Evolutionary conservation across 2,113 vertebrate genomes (phyloP).

Genomic region (Gobius niger): DNA sequence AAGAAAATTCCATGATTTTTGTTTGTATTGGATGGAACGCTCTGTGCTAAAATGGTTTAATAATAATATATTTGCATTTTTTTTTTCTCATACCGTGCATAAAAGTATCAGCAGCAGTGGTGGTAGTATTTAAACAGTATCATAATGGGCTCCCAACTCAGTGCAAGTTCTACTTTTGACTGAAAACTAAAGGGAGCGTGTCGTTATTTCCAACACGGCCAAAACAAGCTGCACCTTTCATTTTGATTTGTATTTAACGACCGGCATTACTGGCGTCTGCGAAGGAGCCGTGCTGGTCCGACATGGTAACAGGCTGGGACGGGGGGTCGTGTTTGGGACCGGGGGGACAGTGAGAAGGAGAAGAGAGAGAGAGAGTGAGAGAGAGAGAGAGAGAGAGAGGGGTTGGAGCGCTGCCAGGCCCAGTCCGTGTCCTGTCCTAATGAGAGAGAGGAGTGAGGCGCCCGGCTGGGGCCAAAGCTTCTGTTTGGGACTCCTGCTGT

Average conservation of each 20-base stretch:
- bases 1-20: too few species aligned
- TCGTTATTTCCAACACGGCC: background rate
- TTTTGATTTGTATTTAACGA: conserved; percentile 18
- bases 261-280: conserved; percentile 28
- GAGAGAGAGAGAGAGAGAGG: background rate
- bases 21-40: too few species aligned
- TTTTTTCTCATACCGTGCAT: too few species aligned
- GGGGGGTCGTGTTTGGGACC: conserved; percentile 31
- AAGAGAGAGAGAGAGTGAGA: conserved; percentile 8
- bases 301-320: conserved; percentile 27
- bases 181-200: too few species aligned
- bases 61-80: too few species aligned
- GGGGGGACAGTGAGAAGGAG: conserved; percentile 36
- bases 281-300: conserved; percentile 30
- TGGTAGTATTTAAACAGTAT: too few species aligned
- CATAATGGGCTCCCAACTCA: too few species aligned
- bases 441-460: conserved; percentile 60
- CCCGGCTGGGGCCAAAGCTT: conserved; percentile 45
- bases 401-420: conserved; percentile 52
- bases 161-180: too few species aligned
- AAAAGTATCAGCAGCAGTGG: too few species aligned
- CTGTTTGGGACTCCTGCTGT: conserved; percentile 35
- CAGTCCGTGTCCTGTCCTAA: conserved; percentile 53
- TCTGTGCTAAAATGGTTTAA: too few species aligned
- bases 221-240: background rate